Evolutionary conservation across 1,140 invertebrate species (phyloP), one percentile per base, ranked within the genome.

Genomic region (Paralvinella palmiformis): DNA sequence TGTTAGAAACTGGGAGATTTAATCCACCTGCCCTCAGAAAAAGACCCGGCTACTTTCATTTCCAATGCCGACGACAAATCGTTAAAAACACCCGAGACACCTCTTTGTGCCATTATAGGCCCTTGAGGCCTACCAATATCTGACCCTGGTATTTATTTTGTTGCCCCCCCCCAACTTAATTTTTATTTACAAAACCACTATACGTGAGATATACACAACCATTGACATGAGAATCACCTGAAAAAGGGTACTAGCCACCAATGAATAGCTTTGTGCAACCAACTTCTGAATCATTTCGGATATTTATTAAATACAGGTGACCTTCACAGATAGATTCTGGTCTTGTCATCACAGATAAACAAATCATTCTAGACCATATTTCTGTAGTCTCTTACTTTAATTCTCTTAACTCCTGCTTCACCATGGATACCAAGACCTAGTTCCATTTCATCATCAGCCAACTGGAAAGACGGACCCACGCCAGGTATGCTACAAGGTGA

Each of bases 401-500:
- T 37, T 1, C 6, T 45, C 7, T 45, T 31, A 41, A 60, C 33
- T 45, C 20, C 58, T 1, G 36, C 37, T 45, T 35, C 58, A 41
- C 17, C 33, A 20, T 60, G 33, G 27, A 41, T 22, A 60, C 58
- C 76, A 27, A 91, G 83, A 1, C 91, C 91, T 7, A 92, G 79
- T 80, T 92, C 91, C 77, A 92, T 86, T 76, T 90, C 85, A 72
- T 88, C 86, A 1, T 78, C 58, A 7, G 80, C 79, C 32, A 92
- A 78, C 22, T 85, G 81, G 71, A 92, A 92, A 59, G 89, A 81
- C 1, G 84, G 84, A 1, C 76, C 78, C 75, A 70, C 68, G n/a
- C 85, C 85, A 64, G 91, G 91, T 41, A 92, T 77, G 56, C 85
- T 86, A 71, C 90, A 91, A 0, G 89, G 83, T 15, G 81, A 81